Conservation (phyloP, 2,797 vertebrate species). For the Naso thynnoides region DNA sequence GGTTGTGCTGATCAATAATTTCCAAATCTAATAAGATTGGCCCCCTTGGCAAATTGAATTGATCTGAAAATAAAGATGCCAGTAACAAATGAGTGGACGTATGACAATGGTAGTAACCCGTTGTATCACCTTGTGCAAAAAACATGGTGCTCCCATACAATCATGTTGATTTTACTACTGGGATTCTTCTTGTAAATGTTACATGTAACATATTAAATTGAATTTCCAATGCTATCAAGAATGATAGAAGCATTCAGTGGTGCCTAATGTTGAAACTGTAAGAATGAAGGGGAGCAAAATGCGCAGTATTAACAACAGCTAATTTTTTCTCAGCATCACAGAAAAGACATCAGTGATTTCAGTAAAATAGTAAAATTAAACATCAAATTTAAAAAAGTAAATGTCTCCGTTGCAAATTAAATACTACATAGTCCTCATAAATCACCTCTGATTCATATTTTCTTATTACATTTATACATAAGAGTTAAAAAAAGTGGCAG, state of each 20-base stretch:
- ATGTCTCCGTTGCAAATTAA: conserved; percentile 8
- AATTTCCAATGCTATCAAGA: background rate
- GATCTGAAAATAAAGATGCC: conserved; percentile 59
- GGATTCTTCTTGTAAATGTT: conserved; percentile 8
- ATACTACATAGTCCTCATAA: conserved; percentile 15
- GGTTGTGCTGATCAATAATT: conserved; percentile 69
- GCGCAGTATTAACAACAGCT: background rate
- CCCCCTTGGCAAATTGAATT: conserved; percentile 70
- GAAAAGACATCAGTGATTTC: background rate
- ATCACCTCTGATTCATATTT: conserved; percentile 26
- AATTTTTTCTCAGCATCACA: background rate
- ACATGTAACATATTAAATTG: conserved; percentile 23
- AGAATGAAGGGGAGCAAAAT: conserved; percentile 24
- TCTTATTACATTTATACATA: conserved; percentile 32
- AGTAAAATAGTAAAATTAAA: background rate
- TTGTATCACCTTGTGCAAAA: conserved; percentile 20
- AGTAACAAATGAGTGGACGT: conserved; percentile 61
- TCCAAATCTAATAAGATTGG: conserved; percentile 75
- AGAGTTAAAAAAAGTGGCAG: conserved; percentile 29
- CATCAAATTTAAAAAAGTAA: background rate
- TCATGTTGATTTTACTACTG: conserved; percentile 12
- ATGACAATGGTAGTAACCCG: conserved; percentile 22
- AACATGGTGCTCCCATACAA: background rate
- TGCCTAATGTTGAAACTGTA: conserved; percentile 18
- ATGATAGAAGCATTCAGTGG: conserved; percentile 20